Evolutionary conservation across 2,888 invertebrate species (phyloP).

Genomic region (Metellina segmentata): DNA sequence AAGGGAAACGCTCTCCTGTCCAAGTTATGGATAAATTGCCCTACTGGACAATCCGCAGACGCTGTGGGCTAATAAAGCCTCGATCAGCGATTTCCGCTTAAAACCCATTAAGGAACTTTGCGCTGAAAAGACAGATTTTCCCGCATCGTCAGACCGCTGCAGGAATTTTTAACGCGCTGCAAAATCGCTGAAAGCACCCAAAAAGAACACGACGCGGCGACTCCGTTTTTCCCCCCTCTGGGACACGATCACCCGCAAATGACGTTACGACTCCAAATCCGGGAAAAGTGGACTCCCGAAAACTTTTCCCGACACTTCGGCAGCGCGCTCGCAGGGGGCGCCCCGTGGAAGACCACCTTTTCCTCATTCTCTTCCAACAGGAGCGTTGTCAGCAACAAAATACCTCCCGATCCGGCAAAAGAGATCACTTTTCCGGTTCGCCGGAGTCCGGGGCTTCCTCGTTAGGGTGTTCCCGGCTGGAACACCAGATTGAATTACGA

Average conservation of each 20-base stretch:
- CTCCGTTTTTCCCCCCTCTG: not conserved
- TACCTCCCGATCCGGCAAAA: slow-evolving; percentile 33
- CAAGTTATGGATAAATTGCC: not conserved
- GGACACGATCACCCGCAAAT: slow-evolving; percentile 16
- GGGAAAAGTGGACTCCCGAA: not conserved
- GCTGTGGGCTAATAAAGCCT: not conserved
- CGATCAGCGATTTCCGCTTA: not conserved
- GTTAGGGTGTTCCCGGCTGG: slow-evolving; percentile 17
- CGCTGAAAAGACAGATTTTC: slow-evolving; percentile 36
- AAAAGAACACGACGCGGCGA: slow-evolving; percentile 31
- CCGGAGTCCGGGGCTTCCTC: slow-evolving; percentile 13
- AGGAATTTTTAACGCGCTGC: slow-evolving; percentile 6
- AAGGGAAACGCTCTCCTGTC: not conserved
- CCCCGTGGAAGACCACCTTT: not conserved
- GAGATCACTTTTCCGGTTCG: slow-evolving; percentile 47
- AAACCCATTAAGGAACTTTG: slow-evolving; percentile 50
- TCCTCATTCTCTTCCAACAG: not conserved
- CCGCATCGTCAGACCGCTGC: not conserved
- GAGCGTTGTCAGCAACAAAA: too few species aligned
- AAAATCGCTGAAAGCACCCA: slow-evolving; percentile 50
- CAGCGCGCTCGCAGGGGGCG: too few species aligned
- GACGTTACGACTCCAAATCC: slow-evolving; percentile 11
- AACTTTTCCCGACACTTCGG: not conserved
- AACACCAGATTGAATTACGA: slow-evolving; percentile 52
- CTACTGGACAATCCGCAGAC: not conserved